Conservation (phyloP, 1,140 invertebrate genomes). For the Pseudomyrmex cubaensis region DNA sequence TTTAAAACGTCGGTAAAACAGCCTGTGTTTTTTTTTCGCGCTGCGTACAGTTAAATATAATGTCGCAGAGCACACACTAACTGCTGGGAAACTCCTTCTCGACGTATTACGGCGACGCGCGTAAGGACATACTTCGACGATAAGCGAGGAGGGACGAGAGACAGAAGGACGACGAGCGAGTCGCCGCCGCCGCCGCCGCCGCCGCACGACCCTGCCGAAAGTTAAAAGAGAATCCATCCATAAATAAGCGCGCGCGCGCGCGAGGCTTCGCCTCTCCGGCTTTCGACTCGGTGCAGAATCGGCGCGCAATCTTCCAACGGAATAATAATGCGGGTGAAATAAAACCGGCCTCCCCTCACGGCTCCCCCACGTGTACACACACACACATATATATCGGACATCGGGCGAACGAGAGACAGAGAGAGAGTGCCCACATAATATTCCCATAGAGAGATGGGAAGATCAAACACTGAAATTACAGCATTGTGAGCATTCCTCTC, state of each 20-base stretch:
- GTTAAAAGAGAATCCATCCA: slow-evolving; percentile 83
- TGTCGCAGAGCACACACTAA: not conserved
- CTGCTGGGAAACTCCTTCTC: not conserved
- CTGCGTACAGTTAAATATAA: too few relatives aligned
- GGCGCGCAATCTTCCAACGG: slow-evolving; percentile 82
- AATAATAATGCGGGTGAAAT: slow-evolving; percentile 84
- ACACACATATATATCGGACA: slow-evolving; percentile 20
- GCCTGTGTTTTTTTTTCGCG: not conserved
- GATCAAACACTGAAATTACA: slow-evolving; percentile 84
- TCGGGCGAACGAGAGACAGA: slow-evolving; percentile 56
- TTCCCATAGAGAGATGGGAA: slow-evolving; percentile 81
- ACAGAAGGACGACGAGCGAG: slow-evolving; percentile 23
- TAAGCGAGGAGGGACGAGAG: not conserved
- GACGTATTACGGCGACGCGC: not conserved
- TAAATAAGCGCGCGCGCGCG: slow-evolving; percentile 80
- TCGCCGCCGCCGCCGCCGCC: slow-evolving; percentile 39
- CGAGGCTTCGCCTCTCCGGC: slow-evolving; percentile 12
- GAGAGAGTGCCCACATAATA: slow-evolving; percentile 78
- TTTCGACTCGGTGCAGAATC: slow-evolving; percentile 64
- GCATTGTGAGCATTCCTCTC: slow-evolving; percentile 83
- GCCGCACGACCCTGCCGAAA: slow-evolving; percentile 72
- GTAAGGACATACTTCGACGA: slow-evolving; percentile 7
- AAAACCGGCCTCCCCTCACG: slow-evolving; percentile 77
- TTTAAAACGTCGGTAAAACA: too few relatives aligned
- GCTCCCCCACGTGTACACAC: slow-evolving; percentile 13